phyloP scores from a whole-genome alignment of 1,140 invertebrate genomes.

The Lanistes nyassanus region DNA sequence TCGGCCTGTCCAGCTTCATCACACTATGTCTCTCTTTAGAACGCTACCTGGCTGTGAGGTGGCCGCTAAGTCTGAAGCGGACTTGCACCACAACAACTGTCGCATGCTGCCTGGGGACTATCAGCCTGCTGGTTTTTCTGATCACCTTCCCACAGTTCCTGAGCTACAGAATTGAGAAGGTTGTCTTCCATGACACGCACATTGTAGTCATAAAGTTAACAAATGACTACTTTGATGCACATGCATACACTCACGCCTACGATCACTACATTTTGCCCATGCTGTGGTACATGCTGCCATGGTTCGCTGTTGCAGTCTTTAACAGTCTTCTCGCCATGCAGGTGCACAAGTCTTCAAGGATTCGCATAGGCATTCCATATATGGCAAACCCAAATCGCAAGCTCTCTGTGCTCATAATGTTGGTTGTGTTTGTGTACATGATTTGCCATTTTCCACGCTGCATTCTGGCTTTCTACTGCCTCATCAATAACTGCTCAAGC shows the following conservation, averaged over 20 bases:
- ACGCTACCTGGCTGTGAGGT: conserved; percentile 38
- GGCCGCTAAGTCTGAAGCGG: conserved; percentile 35
- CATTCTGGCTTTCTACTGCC: conserved; percentile 7
- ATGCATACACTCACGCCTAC: conserved; percentile 35
- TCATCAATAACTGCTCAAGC: conserved; percentile 7
- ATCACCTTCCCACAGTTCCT: conserved; percentile 38
- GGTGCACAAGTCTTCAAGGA: conserved; percentile 39
- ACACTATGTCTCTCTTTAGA: conserved; percentile 42
- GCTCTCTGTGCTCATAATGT: conserved; percentile 39
- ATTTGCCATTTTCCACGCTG: conserved; percentile 41
- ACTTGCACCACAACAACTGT: conserved; percentile 30
- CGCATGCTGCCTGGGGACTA: conserved; percentile 14
- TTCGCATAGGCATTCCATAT: conserved; percentile 36
- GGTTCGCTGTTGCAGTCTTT: conserved; percentile 32
- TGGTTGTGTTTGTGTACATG: conserved; percentile 40
- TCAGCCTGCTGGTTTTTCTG: conserved; percentile 19
- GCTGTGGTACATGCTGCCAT: conserved; percentile 45
- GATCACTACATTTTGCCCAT: conserved; percentile 41
- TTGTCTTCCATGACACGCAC: neutral
- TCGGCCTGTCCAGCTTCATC: conserved; percentile 42
- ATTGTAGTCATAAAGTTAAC: neutral
- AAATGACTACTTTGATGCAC: conserved; percentile 10
- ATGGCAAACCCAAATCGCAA: conserved; percentile 40
- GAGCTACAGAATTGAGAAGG: conserved; percentile 14
- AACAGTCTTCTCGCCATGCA: conserved; percentile 37